Evolutionary conservation across 1,140 invertebrate species (phyloP).

Genomic region (Macrobrachium nipponense): DNA sequence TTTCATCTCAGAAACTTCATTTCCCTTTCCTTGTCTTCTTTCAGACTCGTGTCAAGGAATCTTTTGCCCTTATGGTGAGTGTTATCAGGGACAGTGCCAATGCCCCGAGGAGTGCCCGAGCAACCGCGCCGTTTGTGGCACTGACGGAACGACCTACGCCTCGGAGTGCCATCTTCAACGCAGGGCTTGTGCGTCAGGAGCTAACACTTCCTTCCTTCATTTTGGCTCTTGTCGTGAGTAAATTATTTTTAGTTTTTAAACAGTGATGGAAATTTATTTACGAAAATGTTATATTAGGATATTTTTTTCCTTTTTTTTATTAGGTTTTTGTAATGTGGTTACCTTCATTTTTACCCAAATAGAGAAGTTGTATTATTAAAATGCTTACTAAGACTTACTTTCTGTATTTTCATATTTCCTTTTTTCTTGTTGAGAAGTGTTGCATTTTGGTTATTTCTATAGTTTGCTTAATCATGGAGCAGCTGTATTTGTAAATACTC

Average conservation of each 20-base stretch:
- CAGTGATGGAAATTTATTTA: constrained; percentile 51
- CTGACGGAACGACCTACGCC: constrained; percentile 70
- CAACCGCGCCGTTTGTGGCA: constrained; percentile 69
- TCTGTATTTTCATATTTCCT: not conserved
- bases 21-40: not conserved
- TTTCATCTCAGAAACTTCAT: not conserved
- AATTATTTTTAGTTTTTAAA: not conserved
- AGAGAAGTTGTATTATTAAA: too few relatives aligned
- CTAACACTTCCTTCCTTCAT: constrained; percentile 68
- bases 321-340: too few relatives aligned
- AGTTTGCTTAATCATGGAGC: too few relatives aligned
- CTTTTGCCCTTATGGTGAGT: constrained; percentile 56
- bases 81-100: constrained; percentile 46
- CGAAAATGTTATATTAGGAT: not conserved
- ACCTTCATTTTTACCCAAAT: too few relatives aligned
- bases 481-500: not conserved
- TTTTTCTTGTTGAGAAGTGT: not conserved
- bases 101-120: constrained; percentile 43
- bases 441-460: not conserved
- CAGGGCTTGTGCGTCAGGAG: constrained; percentile 68
- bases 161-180: constrained; percentile 70
- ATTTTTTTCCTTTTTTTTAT: too few relatives aligned
- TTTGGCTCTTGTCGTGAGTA: constrained; percentile 70
- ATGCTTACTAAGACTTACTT: too few relatives aligned
- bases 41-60: constrained; percentile 39